phyloP scores from a whole-genome alignment of 2,888 invertebrate genomes.

The Athrips mouffetella region DNA sequence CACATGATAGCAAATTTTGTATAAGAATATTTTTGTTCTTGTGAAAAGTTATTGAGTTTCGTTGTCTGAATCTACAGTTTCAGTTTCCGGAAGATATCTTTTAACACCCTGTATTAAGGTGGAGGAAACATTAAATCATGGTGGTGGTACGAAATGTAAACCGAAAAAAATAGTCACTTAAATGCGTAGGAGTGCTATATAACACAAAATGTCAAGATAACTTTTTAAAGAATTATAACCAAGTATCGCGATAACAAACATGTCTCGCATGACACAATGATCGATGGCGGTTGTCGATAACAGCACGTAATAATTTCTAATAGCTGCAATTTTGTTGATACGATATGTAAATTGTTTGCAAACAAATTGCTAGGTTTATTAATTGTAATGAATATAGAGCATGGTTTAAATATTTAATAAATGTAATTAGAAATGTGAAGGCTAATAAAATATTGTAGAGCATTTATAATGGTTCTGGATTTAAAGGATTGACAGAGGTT shows the following conservation, averaged over 20 bases:
- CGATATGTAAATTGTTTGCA: not conserved
- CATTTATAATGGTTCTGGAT: not conserved
- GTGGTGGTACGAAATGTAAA: conserved; percentile 5
- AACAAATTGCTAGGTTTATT: not conserved
- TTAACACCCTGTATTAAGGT: too few relatives aligned
- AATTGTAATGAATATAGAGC: not conserved
- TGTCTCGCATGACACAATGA: conserved; percentile 22
- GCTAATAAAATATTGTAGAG: not conserved
- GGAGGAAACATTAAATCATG: not conserved
- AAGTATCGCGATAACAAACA: conserved; percentile 1
- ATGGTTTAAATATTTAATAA: not conserved
- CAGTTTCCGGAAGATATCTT: too few relatives aligned
- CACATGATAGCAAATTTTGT: too few relatives aligned
- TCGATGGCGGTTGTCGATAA: conserved; percentile 6
- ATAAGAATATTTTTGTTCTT: too few relatives aligned
- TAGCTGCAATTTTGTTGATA: conserved; percentile 8
- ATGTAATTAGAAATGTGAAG: not conserved
- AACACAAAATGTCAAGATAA: not conserved
- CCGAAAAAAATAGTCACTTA: not conserved
- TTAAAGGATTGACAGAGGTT: not conserved
- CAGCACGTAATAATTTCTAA: conserved; percentile 10
- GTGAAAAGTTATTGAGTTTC: too few relatives aligned
- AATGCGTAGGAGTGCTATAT: conserved; percentile 1
- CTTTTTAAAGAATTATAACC: conserved; percentile 1
- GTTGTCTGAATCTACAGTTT: too few relatives aligned